Percentiles rank a stretch among this genome's conserved stretches.
phyloP scores from a whole-genome alignment of 2,888 invertebrate genomes.

The Elgonia sp. region DNA sequence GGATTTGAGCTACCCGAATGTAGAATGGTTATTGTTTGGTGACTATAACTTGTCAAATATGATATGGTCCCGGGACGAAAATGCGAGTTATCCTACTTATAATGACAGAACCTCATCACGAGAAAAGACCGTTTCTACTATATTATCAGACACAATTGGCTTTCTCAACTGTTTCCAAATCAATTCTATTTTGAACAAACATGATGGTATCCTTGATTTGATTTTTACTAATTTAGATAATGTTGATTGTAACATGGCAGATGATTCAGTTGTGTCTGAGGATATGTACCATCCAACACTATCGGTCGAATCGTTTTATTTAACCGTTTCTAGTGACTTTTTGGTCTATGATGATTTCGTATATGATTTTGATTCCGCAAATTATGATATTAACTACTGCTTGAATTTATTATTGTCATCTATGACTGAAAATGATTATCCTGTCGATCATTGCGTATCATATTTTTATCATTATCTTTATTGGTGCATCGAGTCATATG shows the following conservation, averaged over 20 bases:
- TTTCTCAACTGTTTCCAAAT: not conserved
- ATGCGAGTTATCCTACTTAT: not conserved
- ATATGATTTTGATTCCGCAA: not conserved
- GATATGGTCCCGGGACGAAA: not conserved
- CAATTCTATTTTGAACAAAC: not conserved
- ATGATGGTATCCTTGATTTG: not conserved
- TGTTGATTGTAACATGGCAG: not conserved
- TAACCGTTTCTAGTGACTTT: not conserved
- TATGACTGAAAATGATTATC: constrained; percentile 5
- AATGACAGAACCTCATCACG: constrained; percentile 7
- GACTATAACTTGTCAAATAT: constrained; percentile 11
- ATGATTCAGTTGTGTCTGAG: not conserved
- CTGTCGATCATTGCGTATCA: not conserved
- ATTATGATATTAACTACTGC: not conserved
- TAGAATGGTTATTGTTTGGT: constrained; percentile 6
- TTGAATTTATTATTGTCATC: not conserved
- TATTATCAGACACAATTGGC: not conserved
- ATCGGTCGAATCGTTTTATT: not conserved
- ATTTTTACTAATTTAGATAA: not conserved
- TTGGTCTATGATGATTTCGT: not conserved
- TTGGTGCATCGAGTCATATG: constrained; percentile 9
- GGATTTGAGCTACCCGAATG: not conserved
- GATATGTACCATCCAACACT: not conserved
- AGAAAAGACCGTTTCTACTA: not conserved
- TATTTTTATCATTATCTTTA: constrained; percentile 6